Base-by-base conservation (phyloP, 2,888 invertebrate genomes). In the Schrankia costaestrigalis region DNA sequence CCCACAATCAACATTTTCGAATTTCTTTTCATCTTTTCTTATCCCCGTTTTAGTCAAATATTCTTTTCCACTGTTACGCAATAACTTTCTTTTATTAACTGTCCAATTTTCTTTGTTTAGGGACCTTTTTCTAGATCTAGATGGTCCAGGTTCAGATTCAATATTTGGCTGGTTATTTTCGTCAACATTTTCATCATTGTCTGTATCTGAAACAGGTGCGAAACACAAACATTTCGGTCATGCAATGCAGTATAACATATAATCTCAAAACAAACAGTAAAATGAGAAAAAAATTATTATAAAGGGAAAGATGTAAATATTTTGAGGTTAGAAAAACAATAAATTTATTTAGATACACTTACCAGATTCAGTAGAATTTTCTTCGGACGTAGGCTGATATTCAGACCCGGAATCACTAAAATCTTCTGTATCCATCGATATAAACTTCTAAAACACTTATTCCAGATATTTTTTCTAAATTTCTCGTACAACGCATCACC, bases 1-100 rank as follows among this genome's bases (percentile, higher is more conserved):
- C 24, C 10, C 10, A 19, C 35, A 30, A 12, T 36, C 31, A 18
- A 31, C 11, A 36, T 31, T 30, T 31, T 26, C 26, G 25, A 26
- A 36, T 7, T 13, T 31, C 35, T 40, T 40, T 9, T 11, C 26
- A 40, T 18, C 11, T 40, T 35, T 40, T 23, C 12, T 26, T 31
- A 31, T 26, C 25, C 35, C 27, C 35, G 31, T 35, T 41, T 41
- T 41, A 41, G 41, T 46, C 15, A 18, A n/a, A 46, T 47, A 47
- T 19, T 36, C 31, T 46, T 47, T 34, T 13, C 46, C 46, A 47
- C 41, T 42, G 25, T 46, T 42, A 34, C 46, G 32, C 21, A 41
- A 41, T 41, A 46, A 37, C 32, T 47, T 47, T 11, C 37, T 35
- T 30, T 35, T 30, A 25, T 35, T 26, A 35, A 35, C 35, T 35